phyloP scores from a whole-genome alignment of 2,113 vertebrate species.

The Austrofundulus limnaeus region DNA sequence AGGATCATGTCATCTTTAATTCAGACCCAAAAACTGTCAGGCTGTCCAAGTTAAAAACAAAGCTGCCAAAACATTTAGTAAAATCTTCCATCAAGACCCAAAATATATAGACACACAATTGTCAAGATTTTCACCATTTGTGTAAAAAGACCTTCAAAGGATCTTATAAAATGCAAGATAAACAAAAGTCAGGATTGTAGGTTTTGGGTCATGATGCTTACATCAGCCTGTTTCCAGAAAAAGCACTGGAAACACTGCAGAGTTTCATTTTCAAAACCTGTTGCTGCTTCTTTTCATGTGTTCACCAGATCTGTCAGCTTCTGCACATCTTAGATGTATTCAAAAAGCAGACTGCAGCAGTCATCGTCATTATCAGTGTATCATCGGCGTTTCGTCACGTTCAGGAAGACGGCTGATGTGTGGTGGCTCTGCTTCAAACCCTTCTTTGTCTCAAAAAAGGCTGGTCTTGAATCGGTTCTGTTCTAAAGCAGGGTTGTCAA shows the following conservation, averaged over 20 bases:
- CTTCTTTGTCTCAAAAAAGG: conserved; percentile 12
- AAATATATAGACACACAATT: neutral
- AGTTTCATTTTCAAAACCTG: conserved; percentile 25
- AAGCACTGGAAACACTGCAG: conserved; percentile 36
- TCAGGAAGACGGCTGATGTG: neutral
- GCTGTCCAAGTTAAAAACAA: neutral
- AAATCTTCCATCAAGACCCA: neutral
- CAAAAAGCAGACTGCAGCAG: conserved; percentile 37
- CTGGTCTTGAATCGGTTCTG: conserved; percentile 15
- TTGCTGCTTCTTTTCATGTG: conserved; percentile 18
- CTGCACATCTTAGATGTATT: conserved; percentile 3
- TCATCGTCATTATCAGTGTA: conserved; percentile 22
- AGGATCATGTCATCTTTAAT: conserved; percentile 27
- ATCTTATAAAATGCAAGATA: conserved; percentile 14
- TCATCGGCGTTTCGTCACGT: conserved; percentile 5
- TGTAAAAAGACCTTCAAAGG: neutral
- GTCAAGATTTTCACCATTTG: neutral
- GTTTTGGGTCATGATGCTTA: conserved; percentile 26
- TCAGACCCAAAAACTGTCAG: neutral
- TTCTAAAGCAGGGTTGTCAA: conserved; percentile 12
- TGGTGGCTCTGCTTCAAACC: conserved; percentile 11
- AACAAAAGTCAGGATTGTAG: conserved; percentile 18
- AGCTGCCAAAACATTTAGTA: conserved; percentile 1
- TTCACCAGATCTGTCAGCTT: conserved; percentile 42
- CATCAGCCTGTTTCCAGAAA: conserved; percentile 40